Evolutionary conservation across 2,113 vertebrate genomes (phyloP).

Genomic region (Oreotrochilus melanogaster): DNA sequence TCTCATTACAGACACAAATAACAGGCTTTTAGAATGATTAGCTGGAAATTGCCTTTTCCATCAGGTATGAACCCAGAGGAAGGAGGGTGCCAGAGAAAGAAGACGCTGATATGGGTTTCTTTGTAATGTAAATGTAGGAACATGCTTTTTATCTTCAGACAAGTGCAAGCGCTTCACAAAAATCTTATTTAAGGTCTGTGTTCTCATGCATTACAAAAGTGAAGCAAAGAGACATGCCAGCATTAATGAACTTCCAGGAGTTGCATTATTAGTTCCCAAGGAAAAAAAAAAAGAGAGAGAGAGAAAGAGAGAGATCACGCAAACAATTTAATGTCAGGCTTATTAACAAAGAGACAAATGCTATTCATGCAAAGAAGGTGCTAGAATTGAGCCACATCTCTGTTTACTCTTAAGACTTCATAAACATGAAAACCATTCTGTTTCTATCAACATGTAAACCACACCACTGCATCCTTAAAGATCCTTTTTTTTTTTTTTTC

Average conservation of each 20-base stretch:
- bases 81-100: constrained; percentile 38
- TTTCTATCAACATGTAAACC: constrained; percentile 43
- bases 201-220: constrained; percentile 68
- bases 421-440: constrained; percentile 37
- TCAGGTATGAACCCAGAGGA: constrained; percentile 58
- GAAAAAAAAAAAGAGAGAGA: not conserved
- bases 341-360: constrained; percentile 48
- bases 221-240: constrained; percentile 57
- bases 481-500: not conserved
- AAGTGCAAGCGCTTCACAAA: constrained; percentile 67
- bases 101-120: constrained; percentile 56
- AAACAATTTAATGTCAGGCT: constrained; percentile 8
- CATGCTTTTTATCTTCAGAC: constrained; percentile 73
- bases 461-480: not conserved
- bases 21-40: constrained; percentile 58
- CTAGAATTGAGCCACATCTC: constrained; percentile 31
- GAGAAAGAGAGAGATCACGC: too few species aligned
- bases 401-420: constrained; percentile 27
- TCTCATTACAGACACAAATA: constrained; percentile 51
- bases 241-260: constrained; percentile 66
- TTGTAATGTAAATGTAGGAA: constrained; percentile 73
- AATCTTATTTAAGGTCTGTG: constrained; percentile 70
- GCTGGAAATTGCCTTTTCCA: constrained; percentile 63
- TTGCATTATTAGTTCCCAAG: constrained; percentile 5
- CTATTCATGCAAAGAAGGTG: constrained; percentile 13